Evolutionary conservation across 2,797 vertebrate species (phyloP), one percentile per base, ranked within the genome.

Genomic region (Microctenopoma lineatum): DNA sequence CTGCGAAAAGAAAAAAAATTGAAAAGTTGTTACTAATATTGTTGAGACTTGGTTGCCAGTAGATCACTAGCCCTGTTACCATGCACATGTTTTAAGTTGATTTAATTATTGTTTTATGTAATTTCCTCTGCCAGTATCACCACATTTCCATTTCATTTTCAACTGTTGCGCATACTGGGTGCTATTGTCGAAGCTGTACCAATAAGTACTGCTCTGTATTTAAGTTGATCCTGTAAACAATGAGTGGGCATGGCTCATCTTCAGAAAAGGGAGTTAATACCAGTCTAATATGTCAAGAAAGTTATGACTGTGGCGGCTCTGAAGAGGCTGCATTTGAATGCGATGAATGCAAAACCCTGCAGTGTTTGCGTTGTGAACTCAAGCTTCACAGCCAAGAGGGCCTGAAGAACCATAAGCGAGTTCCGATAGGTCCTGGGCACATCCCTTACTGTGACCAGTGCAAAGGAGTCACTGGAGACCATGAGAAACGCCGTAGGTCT

Each of bases 251-350:
- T 90, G 95, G 95, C 10, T 92, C 93, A 61, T 93, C 93, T 65
- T 93, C 81, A 36, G 96, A 98, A 89, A 97, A 96, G 63, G 94
- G 95, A 83, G 92, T 96, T 59, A 96, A 95, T 76, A 95, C 95
- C 0, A 94, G 87, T 39, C 87, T 97, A 36, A 90, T 95, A 85
- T 99, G 98, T 91, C 97, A 99, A 84, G 98, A 99, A 78, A 98
- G 95, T 87, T 99, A 97, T 39, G 95, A 93, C 16, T 99, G 98
- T 65, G 95, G 96, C 10, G 98, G 97, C 65, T 93, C 94, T 1
- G 96, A 97, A 38, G 96, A 97, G 84, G 97, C 97, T 9, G 75
- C 94, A 0, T 99, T 96, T 68, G 97, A 99, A 84, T 99, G 98
- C 9, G 95, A 96, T 0, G 96, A 98, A 74, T 99, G 98, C 83